Evolutionary conservation across 2,113 vertebrate genomes (phyloP), one percentile per base, ranked within the genome.

Genomic region (Smithornis capensis): DNA sequence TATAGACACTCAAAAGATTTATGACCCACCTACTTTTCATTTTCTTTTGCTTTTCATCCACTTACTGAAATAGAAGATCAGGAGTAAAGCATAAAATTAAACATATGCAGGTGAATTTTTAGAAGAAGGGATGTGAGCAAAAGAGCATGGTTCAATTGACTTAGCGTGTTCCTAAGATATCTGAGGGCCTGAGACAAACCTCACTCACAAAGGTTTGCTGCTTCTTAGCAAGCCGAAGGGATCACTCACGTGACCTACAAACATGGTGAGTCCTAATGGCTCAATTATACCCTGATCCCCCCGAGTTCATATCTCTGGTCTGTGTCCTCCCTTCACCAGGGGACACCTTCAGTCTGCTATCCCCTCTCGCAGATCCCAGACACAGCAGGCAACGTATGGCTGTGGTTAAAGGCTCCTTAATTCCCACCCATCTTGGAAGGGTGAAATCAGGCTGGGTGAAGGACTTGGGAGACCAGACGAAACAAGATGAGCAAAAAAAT

Each of bases 241-340:
- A n/a, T 67, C 12, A 19, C 31, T 73, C 0, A 0, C 8, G 0
- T 44, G 25, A 59, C 28, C 7, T 67, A 38, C 22, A 87, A 56
- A 44, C 17, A 44, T 13, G 19, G 53, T 12, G 18, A 69, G 31
- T 68, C 79, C 33, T 37, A 8, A 23, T 22, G 37, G 8, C 55
- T 77, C 64, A 29, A 16, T 69, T 62, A 57, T 14, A 45, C 2
- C 29, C 18, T n/a, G 47, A 5, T 64, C 3, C 1, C 14, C 10
- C 4, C 1, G 8, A 6, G 5, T 14, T 23, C 56, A 8, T 0
- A 0, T 76, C 49, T 47, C 29, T 68, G 23, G 5, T 27, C 47
- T 52, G 59, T 9, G 44, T 57, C 9, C 19, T 33, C 18, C 9
- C 27, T 27, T 38, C 11, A 3, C 6, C 10, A 19, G n/a, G n/a